Evolutionary conservation across 2,113 vertebrate genomes (phyloP).

Genomic region (Myotis brandtii): DNA sequence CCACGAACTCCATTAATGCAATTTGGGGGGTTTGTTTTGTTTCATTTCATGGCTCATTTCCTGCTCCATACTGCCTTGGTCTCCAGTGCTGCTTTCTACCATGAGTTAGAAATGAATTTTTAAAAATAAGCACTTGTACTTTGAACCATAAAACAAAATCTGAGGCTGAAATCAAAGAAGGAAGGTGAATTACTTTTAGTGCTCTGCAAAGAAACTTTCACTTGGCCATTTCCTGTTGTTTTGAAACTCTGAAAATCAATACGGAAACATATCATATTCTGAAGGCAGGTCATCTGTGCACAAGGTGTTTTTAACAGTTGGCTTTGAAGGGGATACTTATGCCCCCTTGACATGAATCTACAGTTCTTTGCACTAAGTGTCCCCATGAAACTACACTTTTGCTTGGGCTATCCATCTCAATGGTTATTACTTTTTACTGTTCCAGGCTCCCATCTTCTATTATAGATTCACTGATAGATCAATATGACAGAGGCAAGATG

Average conservation of each 20-base stretch:
- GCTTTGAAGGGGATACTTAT: slow-evolving; percentile 85
- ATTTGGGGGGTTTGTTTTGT: slow-evolving; percentile 71
- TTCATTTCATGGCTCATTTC: slow-evolving; percentile 79
- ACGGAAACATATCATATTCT: slow-evolving; percentile 85
- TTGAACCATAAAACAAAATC: slow-evolving; percentile 88
- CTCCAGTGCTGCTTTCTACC: slow-evolving; percentile 70
- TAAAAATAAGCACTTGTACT: slow-evolving; percentile 87
- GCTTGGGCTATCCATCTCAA: slow-evolving; percentile 82
- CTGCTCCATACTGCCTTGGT: slow-evolving; percentile 69
- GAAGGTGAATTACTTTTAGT: slow-evolving; percentile 88
- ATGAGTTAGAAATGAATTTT: slow-evolving; percentile 85
- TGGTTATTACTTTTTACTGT: slow-evolving; percentile 85
- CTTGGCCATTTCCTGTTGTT: slow-evolving; percentile 88
- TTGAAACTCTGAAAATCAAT: slow-evolving; percentile 88
- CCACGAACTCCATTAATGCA: slow-evolving; percentile 71
- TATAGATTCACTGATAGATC: slow-evolving; percentile 88
- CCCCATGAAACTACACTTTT: slow-evolving; percentile 83
- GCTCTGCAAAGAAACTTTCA: slow-evolving; percentile 87
- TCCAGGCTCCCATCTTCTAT: slow-evolving; percentile 84
- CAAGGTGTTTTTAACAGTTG: slow-evolving; percentile 83
- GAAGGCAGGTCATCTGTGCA: slow-evolving; percentile 84
- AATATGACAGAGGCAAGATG: slow-evolving; percentile 86
- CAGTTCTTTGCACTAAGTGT: slow-evolving; percentile 86
- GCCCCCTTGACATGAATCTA: slow-evolving; percentile 81
- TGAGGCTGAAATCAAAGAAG: slow-evolving; percentile 86